Base-by-base conservation (phyloP, 1,140 invertebrate species). In the Zaprionus davidi region DNA sequence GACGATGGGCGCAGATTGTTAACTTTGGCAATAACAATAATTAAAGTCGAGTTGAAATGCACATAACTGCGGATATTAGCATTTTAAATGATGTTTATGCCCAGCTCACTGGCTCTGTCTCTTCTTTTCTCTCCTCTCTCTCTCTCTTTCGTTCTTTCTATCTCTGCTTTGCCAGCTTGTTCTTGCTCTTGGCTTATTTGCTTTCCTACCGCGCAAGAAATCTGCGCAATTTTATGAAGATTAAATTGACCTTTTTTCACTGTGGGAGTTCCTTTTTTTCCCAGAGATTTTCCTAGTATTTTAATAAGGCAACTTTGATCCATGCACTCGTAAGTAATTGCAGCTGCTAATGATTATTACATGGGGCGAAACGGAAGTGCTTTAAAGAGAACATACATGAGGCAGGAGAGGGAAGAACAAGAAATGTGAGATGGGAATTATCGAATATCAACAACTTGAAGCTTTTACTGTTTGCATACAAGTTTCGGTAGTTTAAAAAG, bases 21-120 rank as follows among this genome's bases (percentile, higher is more conserved):
- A 91, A 86, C 88, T 91, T 91, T 78, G 81, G 84, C 85, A 85
- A 91, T 91, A 91, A 91, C 90, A 91, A 91, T 91, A 91, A 91
- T 91, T 91, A 91, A 88, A 91, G 90, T 88, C 84, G 76, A 88
- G 82, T 90, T 91, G 90, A 90, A 91, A 91, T 85, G 90, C 80
- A 82, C 90, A 90, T 91, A 90, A 86, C 82, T 71, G 84, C 84
- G 79, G 79, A 81, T 84, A 91, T 91, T 91, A 91, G 82, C 90
- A 91, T 91, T 91, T 91, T 90, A 85, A 91, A 91, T 85, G 84
- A 88, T 91, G 82, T 87, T 91, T 85, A 75, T 80, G 55, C 78
- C 55, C 57, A 58, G 53, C 34, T 56, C 22, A 31, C 56, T 60
- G 41, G 20, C 7, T 34, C 46, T 44, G 41, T 6, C 57, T 46